Base-by-base conservation (phyloP, 2,113 vertebrate species). In the Seriola aureovittata region DNA sequence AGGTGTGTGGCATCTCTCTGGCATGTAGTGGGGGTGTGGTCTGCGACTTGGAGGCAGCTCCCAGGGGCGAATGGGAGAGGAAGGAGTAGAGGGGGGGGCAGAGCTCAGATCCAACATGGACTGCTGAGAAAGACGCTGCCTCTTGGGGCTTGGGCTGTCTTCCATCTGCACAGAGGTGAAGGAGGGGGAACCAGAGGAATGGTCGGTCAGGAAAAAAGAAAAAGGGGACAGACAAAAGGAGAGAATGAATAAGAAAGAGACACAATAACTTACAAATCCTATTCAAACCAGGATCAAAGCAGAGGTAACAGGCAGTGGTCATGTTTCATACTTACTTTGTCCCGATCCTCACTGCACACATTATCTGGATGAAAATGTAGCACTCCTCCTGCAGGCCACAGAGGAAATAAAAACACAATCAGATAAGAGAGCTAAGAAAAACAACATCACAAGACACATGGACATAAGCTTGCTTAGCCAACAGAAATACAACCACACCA, bases 1-100 rank as follows among this genome's bases (percentile, higher is more conserved):
- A 29, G 97, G 97, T 81, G 97, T 99, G 95, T 97, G 98, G 94
- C 97, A 99, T 93, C 96, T 95, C 95, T 99, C 97, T 70, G 97
- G 96, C 95, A 97, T 96, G 96, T 98, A 99, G 89, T 97, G 97
- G 84, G 97, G 96, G 94, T 97, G 96, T 88, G 97, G 96, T 90
- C 97, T 97, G 91, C 98, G 97, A 90, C 95, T 98, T 83, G 97
- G 96, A 74, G 97, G 96, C 91, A 99, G 96, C 95, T 99, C 98
- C 98, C 98, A 99, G 91, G 98, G 98, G 87, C 97, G 96, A 96
- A 99, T 99, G 93, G 98, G 98, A 36, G 98, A 97, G 68, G 98
- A 98, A 13, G 98, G 96, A 68, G 97, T 96, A 70, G 97, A 96
- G 86, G 97, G 96, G 79, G 97, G 97, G 71, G 95, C 94, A 17